Base-by-base conservation (phyloP, 2,888 invertebrate species). In the Coelopa pilipes region DNA sequence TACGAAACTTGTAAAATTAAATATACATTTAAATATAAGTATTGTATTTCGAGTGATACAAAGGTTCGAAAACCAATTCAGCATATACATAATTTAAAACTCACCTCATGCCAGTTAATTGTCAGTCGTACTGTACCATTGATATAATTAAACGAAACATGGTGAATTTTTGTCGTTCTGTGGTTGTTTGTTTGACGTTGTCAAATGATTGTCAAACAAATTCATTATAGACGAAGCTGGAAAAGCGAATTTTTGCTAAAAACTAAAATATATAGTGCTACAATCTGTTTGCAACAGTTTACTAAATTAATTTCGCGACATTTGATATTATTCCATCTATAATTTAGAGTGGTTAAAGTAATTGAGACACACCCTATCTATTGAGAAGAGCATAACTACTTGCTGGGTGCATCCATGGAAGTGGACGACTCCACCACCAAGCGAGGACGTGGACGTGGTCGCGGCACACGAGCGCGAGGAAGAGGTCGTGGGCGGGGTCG, bases 401-500 rank as follows among this genome's bases (percentile, higher is more conserved):
- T 10, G 21, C 57, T 59, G 57, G 57, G 59, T 45, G 17, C 17
- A 71, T 19, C 24, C 59, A 78, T 77, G 77, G 77, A 76, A 1
- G 74, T 59, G 78, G 86, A 86, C 73, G 85, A 81, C 62, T 81
- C 82, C 62, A 80, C 82, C 73, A 82, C 78, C 1, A 85, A 86
- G 70, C 82, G 83, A 10, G 77, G 85, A 15, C 85, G 86, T 15
- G 86, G 87, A 15, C 84, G 87, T 59, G 87, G 86, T 46, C 83
- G 87, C 2, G 87, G 86, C 21, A 79, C 92, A 82, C 91, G 92
- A 82, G 87, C 90, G 57, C 91, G 94, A 72, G 93, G 94, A 21
- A 89, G 94, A 81, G 92, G 93, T 66, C 90, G 94, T 49, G 94
- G 94, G n/a, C 90, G 94, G 50, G 93, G 94, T 34, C 91, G 94